Conservation (phyloP, 23 tunicate genomes). For the Botrylloides violaceus region DNA sequence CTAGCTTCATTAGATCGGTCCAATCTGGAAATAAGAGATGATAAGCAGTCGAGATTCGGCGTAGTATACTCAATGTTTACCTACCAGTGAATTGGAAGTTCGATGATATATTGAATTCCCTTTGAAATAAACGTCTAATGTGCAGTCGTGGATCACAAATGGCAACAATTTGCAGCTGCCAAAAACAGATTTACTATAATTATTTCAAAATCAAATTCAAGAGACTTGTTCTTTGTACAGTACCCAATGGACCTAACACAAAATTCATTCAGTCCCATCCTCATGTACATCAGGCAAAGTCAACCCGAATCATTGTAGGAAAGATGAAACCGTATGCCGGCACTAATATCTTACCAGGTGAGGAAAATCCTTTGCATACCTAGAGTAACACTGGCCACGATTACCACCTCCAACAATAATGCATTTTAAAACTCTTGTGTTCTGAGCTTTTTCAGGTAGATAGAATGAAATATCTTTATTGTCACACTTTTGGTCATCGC, state of each 20-base stretch:
- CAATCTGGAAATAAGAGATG: conserved; percentile 25
- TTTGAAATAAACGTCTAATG: conserved; percentile 24
- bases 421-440: conserved; percentile 25
- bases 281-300: no score
- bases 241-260: no score
- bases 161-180: conserved; percentile 47
- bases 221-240: no score
- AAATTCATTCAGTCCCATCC: no score
- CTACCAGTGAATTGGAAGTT: conserved; percentile 26
- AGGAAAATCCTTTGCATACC: conserved; percentile 53
- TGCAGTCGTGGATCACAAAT: conserved; percentile 37
- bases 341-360: conserved; percentile 41
- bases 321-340: no score
- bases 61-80: neutral
- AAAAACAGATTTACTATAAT: conserved; percentile 1
- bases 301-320: no score
- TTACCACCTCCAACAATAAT: conserved; percentile 58
- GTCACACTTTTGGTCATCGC: no score
- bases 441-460: conserved; percentile 61
- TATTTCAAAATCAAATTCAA: neutral
- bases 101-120: conserved; percentile 10
- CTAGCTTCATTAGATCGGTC: conserved; percentile 21
- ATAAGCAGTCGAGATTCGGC: neutral
- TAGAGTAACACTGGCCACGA: conserved; percentile 33
- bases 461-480: conserved; percentile 6